Evolutionary conservation across 2,113 vertebrate species (phyloP).

Genomic region (Damaliscus lunatus): DNA sequence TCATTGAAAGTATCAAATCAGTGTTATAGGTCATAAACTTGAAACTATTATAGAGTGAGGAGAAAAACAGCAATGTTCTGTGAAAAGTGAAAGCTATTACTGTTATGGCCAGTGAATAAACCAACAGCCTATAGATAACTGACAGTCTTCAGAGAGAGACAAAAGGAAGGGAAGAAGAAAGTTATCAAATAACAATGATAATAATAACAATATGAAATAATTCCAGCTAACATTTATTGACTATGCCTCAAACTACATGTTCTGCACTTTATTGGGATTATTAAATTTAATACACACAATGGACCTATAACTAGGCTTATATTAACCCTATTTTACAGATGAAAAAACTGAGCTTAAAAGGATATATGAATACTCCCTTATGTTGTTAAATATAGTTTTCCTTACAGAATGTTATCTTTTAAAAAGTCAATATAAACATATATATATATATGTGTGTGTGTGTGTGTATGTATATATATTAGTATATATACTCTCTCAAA

Average conservation of each 20-base stretch:
- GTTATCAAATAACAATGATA: not conserved
- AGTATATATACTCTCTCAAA: not conserved
- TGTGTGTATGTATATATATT: not conserved
- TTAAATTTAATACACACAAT: slow-evolving; percentile 5
- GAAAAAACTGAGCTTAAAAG: not conserved
- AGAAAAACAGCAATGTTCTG: not conserved
- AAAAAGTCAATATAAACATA: not conserved
- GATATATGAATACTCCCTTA: not conserved
- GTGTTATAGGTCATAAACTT: not conserved
- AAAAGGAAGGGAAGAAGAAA: not conserved
- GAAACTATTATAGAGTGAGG: not conserved
- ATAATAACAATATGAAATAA: not conserved
- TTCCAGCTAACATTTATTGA: not conserved
- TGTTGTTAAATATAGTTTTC: not conserved
- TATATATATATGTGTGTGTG: not conserved
- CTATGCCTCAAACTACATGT: not conserved
- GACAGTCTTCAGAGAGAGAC: not conserved
- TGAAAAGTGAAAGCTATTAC: not conserved
- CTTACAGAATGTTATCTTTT: not conserved
- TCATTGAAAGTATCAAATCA: not conserved
- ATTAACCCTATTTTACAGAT: not conserved
- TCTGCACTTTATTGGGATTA: not conserved
- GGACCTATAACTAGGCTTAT: not conserved
- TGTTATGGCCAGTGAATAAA: not conserved
- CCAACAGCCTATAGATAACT: not conserved